Conservation (phyloP, 2,797 vertebrate species). For the Mormyrops boulengeri region DNA sequence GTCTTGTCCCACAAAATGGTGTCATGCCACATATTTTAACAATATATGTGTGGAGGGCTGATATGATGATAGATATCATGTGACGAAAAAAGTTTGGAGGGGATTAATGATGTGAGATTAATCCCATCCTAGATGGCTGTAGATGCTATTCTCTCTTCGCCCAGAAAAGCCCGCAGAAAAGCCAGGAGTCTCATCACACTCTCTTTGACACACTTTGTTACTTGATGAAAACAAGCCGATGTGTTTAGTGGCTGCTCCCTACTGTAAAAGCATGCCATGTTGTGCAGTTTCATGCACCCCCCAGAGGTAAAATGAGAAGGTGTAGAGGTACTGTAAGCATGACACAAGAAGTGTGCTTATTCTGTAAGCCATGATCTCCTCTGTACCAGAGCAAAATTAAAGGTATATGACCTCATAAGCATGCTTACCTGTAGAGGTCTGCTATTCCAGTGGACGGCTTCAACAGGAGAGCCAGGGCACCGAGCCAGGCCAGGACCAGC, state of each 20-base stretch:
- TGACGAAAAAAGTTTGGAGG: neutral
- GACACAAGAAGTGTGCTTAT: neutral
- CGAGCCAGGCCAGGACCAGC: constrained; percentile 53
- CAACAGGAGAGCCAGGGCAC: constrained; percentile 48
- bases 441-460: constrained; percentile 44
- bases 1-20: neutral
- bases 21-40: neutral
- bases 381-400: neutral
- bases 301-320: neutral
- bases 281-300: neutral
- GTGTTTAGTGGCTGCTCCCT: no score
- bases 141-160: neutral
- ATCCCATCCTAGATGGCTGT: neutral
- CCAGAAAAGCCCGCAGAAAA: neutral
- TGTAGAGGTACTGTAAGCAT: neutral
- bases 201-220: no score
- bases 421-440: constrained; percentile 56
- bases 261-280: no score
- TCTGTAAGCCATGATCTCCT: neutral
- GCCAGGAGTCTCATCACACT: no score
- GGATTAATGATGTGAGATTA: neutral
- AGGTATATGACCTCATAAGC: neutral
- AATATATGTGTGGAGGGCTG: neutral
- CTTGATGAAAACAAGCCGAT: no score
- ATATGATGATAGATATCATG: neutral